phyloP scores from a whole-genome alignment of 2,113 vertebrate genomes.

The Sinocyclocheilus anshuiensis region DNA sequence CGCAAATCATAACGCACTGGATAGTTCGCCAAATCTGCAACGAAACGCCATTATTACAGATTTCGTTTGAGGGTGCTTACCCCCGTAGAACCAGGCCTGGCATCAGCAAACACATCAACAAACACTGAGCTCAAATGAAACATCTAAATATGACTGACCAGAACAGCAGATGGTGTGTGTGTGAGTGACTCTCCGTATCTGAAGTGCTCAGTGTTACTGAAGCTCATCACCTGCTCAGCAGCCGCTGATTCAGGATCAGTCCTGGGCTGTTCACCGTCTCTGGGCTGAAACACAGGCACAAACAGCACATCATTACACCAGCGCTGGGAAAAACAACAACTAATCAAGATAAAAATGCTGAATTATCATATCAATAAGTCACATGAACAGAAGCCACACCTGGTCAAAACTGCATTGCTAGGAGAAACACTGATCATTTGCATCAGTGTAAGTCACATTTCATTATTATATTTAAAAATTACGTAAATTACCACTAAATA shows the following conservation, averaged over 20 bases:
- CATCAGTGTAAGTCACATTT: not conserved
- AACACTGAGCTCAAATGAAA: too few relatives aligned
- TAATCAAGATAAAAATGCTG: slow-evolving; percentile 48
- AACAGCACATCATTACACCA: slow-evolving; percentile 3
- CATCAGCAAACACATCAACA: too few relatives aligned
- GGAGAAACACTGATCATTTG: not conserved
- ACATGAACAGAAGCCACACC: not conserved
- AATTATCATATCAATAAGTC: not conserved
- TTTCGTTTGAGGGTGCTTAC: too few relatives aligned
- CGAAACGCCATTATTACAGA: too few relatives aligned
- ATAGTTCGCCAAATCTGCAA: too few relatives aligned
- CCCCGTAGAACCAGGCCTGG: too few relatives aligned
- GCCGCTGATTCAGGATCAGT: slow-evolving; percentile 64
- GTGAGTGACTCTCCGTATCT: not conserved
- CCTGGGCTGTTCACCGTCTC: slow-evolving; percentile 55
- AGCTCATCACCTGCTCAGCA: slow-evolving; percentile 67
- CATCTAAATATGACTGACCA: not conserved
- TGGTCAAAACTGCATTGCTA: not conserved
- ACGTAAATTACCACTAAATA: not conserved
- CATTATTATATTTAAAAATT: not conserved
- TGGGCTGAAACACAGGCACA: slow-evolving; percentile 38
- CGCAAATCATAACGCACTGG: too few relatives aligned
- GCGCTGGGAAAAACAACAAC: slow-evolving; percentile 39
- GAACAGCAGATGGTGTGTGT: not conserved
- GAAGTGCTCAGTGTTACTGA: not conserved